Percentiles rank a stretch among this genome's conserved stretches.
Evolutionary conservation across 2,113 vertebrate genomes (phyloP).

Genomic region (Ochotona princeps): DNA sequence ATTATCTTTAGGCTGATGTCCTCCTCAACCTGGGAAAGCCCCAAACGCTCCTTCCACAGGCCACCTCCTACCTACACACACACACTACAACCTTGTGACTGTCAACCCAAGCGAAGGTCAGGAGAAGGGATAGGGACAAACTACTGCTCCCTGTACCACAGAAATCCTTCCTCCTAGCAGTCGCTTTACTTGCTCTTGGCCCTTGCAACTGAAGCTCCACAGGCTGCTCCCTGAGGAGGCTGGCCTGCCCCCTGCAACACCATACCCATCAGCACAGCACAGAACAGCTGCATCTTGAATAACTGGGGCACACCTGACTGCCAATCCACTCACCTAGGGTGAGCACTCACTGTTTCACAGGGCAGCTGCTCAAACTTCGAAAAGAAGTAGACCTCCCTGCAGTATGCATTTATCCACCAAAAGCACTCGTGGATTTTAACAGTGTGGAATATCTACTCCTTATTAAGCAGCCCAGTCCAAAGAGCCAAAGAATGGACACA

Average conservation of each 20-base stretch:
- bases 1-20: not conserved
- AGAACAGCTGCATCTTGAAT: not conserved
- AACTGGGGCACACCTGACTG: not conserved
- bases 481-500: not conserved
- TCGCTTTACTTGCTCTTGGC: not conserved
- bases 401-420: not conserved
- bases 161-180: not conserved
- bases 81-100: not conserved
- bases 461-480: not conserved
- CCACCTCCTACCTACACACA: too few relatives aligned
- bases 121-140: not conserved
- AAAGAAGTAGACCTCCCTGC: not conserved
- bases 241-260: too few relatives aligned
- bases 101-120: not conserved
- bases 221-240: not conserved
- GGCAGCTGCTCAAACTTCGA: not conserved
- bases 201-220: not conserved
- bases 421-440: not conserved
- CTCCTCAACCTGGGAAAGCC: not conserved
- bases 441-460: not conserved
- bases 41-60: not conserved
- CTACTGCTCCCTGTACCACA: not conserved
- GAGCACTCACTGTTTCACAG: not conserved
- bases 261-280: not conserved
- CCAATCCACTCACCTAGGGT: not conserved